Base-by-base conservation (phyloP, 2,888 invertebrate genomes). In the Leucophora obtusa region DNA sequence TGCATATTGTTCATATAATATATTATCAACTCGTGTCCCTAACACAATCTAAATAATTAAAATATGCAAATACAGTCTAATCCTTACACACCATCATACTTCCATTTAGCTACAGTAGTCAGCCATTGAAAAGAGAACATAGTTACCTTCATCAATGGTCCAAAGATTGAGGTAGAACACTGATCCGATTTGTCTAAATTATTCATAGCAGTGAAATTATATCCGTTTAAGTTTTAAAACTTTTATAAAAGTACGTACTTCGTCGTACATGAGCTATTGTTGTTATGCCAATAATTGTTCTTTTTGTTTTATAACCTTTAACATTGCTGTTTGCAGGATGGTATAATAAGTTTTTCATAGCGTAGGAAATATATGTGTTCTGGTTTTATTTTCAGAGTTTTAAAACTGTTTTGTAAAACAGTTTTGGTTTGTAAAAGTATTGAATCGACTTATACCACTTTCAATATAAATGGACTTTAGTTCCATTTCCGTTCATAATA, bases 61-160 rank as follows among this genome's bases (percentile, higher is more conserved):
- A 88, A 88, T 89, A 88, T 88, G 88, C 89, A 88, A 88, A 88
- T 88, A 84, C 85, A 62, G 84, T 84, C 87, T 88, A 88, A 89
- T 88, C 84, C 82, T 76, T 81, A 77, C 74, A 74, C 47, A 66
- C 59, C 43, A 11, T 54, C 51, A 69, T 18, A 65, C n/a, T 11
- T 1, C 17, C 63, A 75, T 21, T 51, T 24, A 10, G 11, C 58
- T 17, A 10, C 63, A 51, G 35, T 51, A 78, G 56, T 35, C 69
- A 63, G 28, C 28, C 28, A 28, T 21, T 21, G 21, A 43, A 21
- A 4, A 51, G 56, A 58, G 5, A 47, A 17, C 33, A 38, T 14
- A 43, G 33, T 65, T 74, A 54, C 54, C 66, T 70, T 66, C 71
- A 21, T 63, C 59, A 63, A 53, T 72, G 60, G 77, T 65, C 75